Conservation (phyloP, 2,113 vertebrate genomes). For the Cyanoramphus novaezelandiae region DNA sequence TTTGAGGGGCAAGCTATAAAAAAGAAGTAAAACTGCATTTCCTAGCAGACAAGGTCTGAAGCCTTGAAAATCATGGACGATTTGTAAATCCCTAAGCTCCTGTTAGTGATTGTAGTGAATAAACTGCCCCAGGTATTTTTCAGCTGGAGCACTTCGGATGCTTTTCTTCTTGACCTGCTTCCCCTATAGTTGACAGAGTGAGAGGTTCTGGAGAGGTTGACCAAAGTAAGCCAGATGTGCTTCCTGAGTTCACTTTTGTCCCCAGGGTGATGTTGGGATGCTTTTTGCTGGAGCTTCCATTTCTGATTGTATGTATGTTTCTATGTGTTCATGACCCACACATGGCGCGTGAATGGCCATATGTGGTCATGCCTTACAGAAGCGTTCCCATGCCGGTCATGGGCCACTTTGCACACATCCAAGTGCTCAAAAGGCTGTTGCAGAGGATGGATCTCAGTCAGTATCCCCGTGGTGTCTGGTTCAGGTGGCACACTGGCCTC, state of each 20-base stretch:
- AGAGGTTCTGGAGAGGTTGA: constrained; percentile 1
- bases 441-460: neutral
- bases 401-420: neutral
- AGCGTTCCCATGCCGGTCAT: neutral
- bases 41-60: constrained; percentile 2
- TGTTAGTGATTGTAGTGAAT: neutral
- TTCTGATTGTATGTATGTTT: neutral
- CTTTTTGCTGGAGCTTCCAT: constrained; percentile 1
- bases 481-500: neutral
- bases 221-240: constrained; percentile 26
- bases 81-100: neutral
- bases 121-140: neutral
- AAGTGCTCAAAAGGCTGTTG: neutral
- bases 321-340: neutral
- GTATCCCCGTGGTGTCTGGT: neutral
- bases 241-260: neutral
- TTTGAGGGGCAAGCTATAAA: neutral
- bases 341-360: accelerated
- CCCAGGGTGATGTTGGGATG: neutral
- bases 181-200: neutral
- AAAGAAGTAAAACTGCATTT: constrained; percentile 8
- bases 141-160: neutral
- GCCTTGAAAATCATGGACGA: neutral
- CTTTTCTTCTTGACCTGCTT: neutral
- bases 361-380: neutral